A percentile compares a stretch with the other conserved stretches of the same genome.
phyloP scores from a whole-genome alignment of 37 sponge, comb jelly and placozoan species.

The Hormiphora californensis region DNA sequence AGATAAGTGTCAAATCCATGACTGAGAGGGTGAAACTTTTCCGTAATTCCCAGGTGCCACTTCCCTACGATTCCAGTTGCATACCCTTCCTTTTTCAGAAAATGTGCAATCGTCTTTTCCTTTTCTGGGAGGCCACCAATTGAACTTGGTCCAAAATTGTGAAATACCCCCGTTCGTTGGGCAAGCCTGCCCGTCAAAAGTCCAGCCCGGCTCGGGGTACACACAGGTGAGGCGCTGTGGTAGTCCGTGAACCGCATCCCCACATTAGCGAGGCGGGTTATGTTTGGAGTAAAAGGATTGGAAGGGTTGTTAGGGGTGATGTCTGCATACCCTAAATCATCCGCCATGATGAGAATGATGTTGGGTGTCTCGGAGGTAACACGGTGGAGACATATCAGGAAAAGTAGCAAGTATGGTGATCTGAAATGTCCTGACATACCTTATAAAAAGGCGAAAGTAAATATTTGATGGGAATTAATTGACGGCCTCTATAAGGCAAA shows the following conservation, averaged over 20 bases:
- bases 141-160: constrained; percentile 39
- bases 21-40: constrained; percentile 44
- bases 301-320: neutral
- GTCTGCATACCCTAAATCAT: constrained; percentile 38
- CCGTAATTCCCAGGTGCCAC: constrained; percentile 63
- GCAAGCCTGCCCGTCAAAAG: constrained; percentile 59
- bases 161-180: constrained; percentile 3
- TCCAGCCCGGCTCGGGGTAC: constrained; percentile 64
- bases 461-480: too few relatives aligned
- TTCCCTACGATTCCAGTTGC: constrained; percentile 62
- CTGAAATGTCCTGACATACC: too few relatives aligned
- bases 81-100: constrained; percentile 60
- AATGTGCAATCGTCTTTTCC: constrained; percentile 60
- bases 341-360: constrained; percentile 39
- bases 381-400: neutral
- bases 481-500: too few relatives aligned
- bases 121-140: constrained; percentile 60
- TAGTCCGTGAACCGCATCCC: constrained; percentile 66
- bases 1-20: constrained; percentile 63
- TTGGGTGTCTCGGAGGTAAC: neutral
- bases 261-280: constrained; percentile 55
- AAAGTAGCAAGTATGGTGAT: too few relatives aligned
- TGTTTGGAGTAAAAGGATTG: constrained; percentile 47
- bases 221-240: constrained; percentile 64
- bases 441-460: too few relatives aligned